Evolutionary conservation across 2,797 vertebrate genomes (phyloP).

Genomic region (Gymnoscopelus microlampas): DNA sequence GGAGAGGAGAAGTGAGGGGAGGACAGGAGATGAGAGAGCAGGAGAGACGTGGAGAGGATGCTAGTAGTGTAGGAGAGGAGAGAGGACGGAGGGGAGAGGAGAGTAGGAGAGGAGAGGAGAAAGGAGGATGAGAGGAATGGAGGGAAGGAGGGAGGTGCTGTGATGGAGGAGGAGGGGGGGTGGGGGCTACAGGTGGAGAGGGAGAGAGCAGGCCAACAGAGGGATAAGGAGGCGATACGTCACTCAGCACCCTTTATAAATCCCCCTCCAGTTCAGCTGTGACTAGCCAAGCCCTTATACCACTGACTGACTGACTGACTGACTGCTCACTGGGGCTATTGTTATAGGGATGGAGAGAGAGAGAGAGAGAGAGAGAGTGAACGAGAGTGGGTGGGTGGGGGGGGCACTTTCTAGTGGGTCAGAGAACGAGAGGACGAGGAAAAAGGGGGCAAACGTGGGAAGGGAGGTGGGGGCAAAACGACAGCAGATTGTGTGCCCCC

Average conservation of each 20-base stretch:
- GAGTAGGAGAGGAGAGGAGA: neutral
- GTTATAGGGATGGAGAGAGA: conserved; percentile 7
- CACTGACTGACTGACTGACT: conserved; percentile 1
- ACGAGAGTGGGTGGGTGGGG: conserved; percentile 11
- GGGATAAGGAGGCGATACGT: conserved; percentile 36
- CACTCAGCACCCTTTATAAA: conserved; percentile 51
- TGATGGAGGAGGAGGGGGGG: no score
- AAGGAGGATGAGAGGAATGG: neutral
- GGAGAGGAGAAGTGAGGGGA: neutral
- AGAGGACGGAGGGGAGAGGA: neutral
- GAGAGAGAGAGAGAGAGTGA: conserved; percentile 20
- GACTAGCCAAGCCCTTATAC: conserved; percentile 17
- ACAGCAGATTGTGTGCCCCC: conserved; percentile 33
- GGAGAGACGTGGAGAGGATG: neutral
- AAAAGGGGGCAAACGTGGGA: neutral
- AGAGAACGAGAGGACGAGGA: conserved; percentile 8
- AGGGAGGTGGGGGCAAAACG: conserved; percentile 28
- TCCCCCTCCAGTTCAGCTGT: conserved; percentile 21
- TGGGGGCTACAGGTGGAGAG: conserved; percentile 26
- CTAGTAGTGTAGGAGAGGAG: neutral
- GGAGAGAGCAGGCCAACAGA: conserved; percentile 15
- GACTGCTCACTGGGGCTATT: conserved; percentile 17
- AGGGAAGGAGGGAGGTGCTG: conserved; percentile 5
- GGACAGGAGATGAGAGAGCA: neutral
- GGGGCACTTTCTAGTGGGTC: conserved; percentile 8